Percentiles rank a stretch among this genome's conserved stretches.
Evolutionary conservation across 1,140 invertebrate genomes (phyloP).

Genomic region (Oryzaephilus surinamensis): DNA sequence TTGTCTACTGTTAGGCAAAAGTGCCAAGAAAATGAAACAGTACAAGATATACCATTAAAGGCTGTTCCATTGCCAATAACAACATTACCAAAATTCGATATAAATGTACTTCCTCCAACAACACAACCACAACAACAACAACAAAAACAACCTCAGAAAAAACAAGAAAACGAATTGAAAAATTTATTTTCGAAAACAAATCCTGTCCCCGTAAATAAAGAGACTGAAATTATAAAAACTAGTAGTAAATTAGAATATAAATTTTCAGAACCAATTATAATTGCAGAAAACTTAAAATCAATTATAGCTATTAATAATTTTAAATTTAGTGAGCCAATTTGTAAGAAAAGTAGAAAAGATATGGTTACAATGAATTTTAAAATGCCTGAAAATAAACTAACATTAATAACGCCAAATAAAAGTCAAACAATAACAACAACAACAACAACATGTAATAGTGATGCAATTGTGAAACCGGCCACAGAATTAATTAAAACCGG

Average conservation of each 20-base stretch:
- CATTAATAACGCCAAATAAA: constrained; percentile 17
- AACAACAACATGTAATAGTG: constrained; percentile 2
- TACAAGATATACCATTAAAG: constrained; percentile 45
- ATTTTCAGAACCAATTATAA: constrained; percentile 30
- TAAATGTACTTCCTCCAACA: constrained; percentile 34
- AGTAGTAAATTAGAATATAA: constrained; percentile 16
- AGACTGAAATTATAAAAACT: constrained; percentile 3
- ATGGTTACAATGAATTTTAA: constrained; percentile 6
- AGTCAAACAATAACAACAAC: constrained; percentile 16
- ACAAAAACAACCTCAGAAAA: constrained; percentile 7
- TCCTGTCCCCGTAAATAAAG: neutral
- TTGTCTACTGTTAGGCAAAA: constrained; percentile 30
- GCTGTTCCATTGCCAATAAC: constrained; percentile 49
- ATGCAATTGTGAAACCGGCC: constrained; percentile 6
- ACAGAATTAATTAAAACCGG: constrained; percentile 14
- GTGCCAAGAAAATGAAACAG: constrained; percentile 33
- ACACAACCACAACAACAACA: constrained; percentile 11
- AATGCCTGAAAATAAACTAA: constrained; percentile 24
- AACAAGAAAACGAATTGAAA: too few species aligned
- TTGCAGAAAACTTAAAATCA: constrained; percentile 26
- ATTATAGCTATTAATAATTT: constrained; percentile 41
- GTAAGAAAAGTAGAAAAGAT: constrained; percentile 14
- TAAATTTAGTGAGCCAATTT: constrained; percentile 44
- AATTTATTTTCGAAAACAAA: constrained; percentile 29
- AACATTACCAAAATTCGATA: constrained; percentile 49